Evolutionary conservation across 2,113 vertebrate species (phyloP).

Genomic region (Eretmochelys imbricata): DNA sequence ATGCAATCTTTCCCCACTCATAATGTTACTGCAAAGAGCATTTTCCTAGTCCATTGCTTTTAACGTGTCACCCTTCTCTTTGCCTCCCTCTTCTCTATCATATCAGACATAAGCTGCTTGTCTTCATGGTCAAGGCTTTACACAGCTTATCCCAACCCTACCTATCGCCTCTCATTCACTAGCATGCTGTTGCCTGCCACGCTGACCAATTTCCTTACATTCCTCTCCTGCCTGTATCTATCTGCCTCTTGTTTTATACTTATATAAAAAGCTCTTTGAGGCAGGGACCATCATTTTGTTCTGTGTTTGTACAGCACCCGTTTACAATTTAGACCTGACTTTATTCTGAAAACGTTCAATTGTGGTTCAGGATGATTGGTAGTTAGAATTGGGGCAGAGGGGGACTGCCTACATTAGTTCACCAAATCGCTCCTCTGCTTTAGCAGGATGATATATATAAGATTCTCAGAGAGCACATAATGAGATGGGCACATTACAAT

Average conservation of each 20-base stretch:
- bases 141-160: too few relatives aligned
- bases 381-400: neutral
- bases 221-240: too few relatives aligned
- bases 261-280: neutral
- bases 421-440: neutral
- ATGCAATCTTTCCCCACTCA: too few relatives aligned
- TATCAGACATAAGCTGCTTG: too few relatives aligned
- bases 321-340: neutral
- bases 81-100: too few relatives aligned
- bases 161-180: too few relatives aligned
- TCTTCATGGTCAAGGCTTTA: too few relatives aligned
- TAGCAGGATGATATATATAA: neutral
- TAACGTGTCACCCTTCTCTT: too few relatives aligned
- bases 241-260: neutral
- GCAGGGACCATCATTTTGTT: neutral
- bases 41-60: too few relatives aligned
- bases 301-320: neutral
- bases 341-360: neutral
- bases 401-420: neutral
- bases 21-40: too few relatives aligned
- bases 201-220: too few relatives aligned
- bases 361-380: neutral
- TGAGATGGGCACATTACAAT: neutral
- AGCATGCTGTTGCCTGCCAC: too few relatives aligned
- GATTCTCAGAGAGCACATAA: neutral